phyloP scores from a whole-genome alignment of 1,140 invertebrate species.

The Ruditapes philippinarum region DNA sequence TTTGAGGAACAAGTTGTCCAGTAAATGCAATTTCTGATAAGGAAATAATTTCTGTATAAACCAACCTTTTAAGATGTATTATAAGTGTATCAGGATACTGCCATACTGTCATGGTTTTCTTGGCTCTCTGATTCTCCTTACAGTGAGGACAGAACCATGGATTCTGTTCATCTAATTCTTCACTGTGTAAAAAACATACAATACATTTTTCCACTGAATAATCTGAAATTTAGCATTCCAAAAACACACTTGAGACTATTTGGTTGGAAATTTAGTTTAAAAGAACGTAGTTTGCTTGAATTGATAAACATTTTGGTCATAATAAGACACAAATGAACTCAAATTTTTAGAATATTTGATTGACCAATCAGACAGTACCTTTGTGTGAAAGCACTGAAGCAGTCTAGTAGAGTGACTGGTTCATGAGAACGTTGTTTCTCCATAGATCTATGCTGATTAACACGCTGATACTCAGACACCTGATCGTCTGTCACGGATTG shows the following conservation, averaged over 20 bases:
- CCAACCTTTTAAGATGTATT: constrained; percentile 92
- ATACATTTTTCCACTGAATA: too few relatives aligned
- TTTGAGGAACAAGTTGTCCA: too few relatives aligned
- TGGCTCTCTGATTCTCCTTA: constrained; percentile 90
- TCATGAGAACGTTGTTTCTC: constrained; percentile 87
- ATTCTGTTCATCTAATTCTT: constrained; percentile 91
- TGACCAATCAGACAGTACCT: too few relatives aligned
- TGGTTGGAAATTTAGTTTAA: too few relatives aligned
- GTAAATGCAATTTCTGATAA: too few relatives aligned
- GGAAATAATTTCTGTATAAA: too few relatives aligned
- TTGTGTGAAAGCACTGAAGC: constrained; percentile 91
- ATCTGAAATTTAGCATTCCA: too few relatives aligned
- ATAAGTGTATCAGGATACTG: constrained; percentile 91
- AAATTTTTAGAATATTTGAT: too few relatives aligned
- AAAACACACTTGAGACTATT: too few relatives aligned
- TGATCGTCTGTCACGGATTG: constrained; percentile 73
- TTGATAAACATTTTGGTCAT: too few relatives aligned
- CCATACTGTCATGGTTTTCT: constrained; percentile 91
- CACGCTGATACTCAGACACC: constrained; percentile 44
- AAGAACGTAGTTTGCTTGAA: too few relatives aligned
- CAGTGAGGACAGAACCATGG: constrained; percentile 92
- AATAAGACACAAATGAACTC: too few relatives aligned
- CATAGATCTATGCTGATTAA: constrained; percentile 83
- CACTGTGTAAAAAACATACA: constrained; percentile 86
- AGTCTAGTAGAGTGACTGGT: constrained; percentile 90